Percentiles rank a stretch among this genome's conserved stretches.
Conservation (phyloP, 2,888 invertebrate genomes). For the Eupithecia vulgata region DNA sequence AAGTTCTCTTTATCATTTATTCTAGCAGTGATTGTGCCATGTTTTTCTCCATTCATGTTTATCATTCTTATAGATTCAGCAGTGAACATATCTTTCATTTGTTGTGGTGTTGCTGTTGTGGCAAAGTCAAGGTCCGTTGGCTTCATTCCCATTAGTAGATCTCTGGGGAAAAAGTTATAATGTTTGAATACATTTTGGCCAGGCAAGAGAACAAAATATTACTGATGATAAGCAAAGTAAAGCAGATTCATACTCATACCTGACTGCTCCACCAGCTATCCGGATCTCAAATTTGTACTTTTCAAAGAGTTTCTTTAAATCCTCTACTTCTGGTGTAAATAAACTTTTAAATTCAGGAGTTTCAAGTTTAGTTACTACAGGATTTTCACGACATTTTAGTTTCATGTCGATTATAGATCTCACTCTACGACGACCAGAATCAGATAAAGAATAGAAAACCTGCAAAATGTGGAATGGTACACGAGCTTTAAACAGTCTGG, state of each 20-base stretch:
- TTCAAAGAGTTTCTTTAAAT: slow-evolving; percentile 89
- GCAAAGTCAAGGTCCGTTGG: slow-evolving; percentile 99
- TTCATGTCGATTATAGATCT: slow-evolving; percentile 67
- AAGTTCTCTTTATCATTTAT: slow-evolving; percentile 97
- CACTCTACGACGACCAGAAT: slow-evolving; percentile 48
- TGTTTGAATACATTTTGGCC: not conserved
- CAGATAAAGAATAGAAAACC: slow-evolving; percentile 47
- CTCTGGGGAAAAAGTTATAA: slow-evolving; percentile 75
- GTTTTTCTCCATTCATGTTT: slow-evolving; percentile 95
- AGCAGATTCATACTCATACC: slow-evolving; percentile 63
- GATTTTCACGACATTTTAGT: slow-evolving; percentile 80
- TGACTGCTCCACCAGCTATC: slow-evolving; percentile 98
- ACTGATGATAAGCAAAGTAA: not conserved
- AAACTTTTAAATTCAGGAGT: slow-evolving; percentile 89
- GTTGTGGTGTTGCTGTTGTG: slow-evolving; percentile 96
- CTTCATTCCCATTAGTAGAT: slow-evolving; percentile 89
- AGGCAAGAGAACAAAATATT: not conserved
- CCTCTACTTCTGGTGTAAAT: slow-evolving; percentile 91
- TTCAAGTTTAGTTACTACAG: slow-evolving; percentile 88
- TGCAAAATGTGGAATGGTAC: slow-evolving; percentile 34
- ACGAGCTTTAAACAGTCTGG: not conserved
- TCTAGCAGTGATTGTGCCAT: slow-evolving; percentile 97
- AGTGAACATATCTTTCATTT: slow-evolving; percentile 97
- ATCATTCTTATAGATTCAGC: slow-evolving; percentile 94
- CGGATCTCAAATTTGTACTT: slow-evolving; percentile 93